phyloP scores from a whole-genome alignment of 2,888 invertebrate genomes.

The Drosophila paramelanica region DNA sequence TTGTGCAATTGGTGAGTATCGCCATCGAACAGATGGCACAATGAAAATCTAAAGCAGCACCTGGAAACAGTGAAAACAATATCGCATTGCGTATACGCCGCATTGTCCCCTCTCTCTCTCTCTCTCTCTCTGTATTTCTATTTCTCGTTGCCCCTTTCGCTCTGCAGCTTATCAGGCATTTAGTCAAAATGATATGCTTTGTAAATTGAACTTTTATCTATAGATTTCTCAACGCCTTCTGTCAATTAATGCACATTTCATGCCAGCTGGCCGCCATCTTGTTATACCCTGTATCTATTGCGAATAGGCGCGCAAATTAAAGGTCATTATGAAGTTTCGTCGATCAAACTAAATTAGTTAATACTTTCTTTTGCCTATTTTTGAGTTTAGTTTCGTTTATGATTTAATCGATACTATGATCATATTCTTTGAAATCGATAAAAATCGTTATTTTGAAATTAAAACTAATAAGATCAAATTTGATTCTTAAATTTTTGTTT shows the following conservation, averaged over 20 bases:
- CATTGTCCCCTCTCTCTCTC: background rate
- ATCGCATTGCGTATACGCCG: slow-evolving; percentile 12
- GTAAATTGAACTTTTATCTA: slow-evolving; percentile 56
- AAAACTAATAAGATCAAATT: no score
- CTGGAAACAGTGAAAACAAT: slow-evolving; percentile 3
- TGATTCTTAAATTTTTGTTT: no score
- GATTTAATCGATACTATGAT: background rate
- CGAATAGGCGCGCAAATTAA: background rate
- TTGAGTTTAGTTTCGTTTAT: background rate
- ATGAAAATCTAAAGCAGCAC: background rate
- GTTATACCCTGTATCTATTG: slow-evolving; percentile 9
- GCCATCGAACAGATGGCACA: background rate
- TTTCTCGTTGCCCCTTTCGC: background rate
- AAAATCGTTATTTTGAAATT: background rate
- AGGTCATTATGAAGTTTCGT: background rate
- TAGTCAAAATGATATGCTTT: slow-evolving; percentile 36
- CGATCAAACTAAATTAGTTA: no score
- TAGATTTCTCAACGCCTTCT: slow-evolving; percentile 40
- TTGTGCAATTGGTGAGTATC: slow-evolving; percentile 91
- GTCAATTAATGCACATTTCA: slow-evolving; percentile 54
- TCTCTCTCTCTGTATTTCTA: background rate
- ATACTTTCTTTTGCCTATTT: no score
- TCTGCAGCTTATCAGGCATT: slow-evolving; percentile 24
- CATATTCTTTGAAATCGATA: background rate
- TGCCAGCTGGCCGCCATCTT: slow-evolving; percentile 15